Conservation (phyloP, 2,113 vertebrate species). For the Gopherus evgoodei region DNA sequence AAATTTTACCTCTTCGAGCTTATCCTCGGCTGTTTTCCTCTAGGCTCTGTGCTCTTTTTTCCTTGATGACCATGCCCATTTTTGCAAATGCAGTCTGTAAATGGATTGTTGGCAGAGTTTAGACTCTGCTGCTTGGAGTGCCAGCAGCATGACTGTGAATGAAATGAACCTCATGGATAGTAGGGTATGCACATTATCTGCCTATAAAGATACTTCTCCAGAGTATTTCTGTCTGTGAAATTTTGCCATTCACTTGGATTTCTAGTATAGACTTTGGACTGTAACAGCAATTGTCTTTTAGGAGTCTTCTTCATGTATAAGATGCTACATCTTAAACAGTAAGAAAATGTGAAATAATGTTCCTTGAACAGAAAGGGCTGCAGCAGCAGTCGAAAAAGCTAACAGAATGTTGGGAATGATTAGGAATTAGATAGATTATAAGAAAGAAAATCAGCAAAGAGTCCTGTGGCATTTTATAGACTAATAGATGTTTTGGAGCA, state of each 20-base stretch:
- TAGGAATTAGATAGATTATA: too few species aligned
- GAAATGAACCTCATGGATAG: not conserved
- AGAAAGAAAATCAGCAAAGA: too few species aligned
- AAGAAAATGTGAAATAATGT: slow-evolving; percentile 5
- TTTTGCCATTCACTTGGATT: not conserved
- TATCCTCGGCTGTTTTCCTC: not conserved
- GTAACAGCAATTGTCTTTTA: not conserved
- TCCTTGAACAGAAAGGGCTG: not conserved
- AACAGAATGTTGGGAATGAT: too few species aligned
- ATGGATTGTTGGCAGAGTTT: not conserved
- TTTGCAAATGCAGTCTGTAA: not conserved
- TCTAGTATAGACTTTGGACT: not conserved
- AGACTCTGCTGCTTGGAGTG: not conserved
- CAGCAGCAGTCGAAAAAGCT: not conserved
- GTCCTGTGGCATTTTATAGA: too few species aligned
- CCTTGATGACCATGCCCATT: not conserved
- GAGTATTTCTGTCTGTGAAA: not conserved
- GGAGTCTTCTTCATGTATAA: not conserved
- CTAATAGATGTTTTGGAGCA: too few species aligned
- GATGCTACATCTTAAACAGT: not conserved
- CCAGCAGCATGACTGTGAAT: not conserved
- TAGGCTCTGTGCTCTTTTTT: not conserved
- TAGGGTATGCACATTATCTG: not conserved
- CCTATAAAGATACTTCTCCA: not conserved
- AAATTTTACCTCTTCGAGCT: not conserved